Evolutionary conservation across 2,797 vertebrate genomes (phyloP).

Genomic region (Spatula clypeata): DNA sequence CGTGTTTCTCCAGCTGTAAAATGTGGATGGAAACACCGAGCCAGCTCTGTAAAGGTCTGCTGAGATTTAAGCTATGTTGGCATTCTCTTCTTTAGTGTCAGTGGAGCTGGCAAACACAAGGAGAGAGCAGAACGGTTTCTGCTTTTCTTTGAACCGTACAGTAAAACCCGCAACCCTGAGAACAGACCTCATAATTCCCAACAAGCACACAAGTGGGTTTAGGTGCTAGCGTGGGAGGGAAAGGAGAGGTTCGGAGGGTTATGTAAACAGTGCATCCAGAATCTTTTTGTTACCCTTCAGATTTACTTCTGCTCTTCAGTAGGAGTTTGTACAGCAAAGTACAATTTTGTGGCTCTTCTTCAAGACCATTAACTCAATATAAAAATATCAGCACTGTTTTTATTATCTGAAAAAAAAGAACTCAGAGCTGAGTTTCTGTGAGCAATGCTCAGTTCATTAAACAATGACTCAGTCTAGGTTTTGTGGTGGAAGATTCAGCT

Average conservation of each 20-base stretch:
- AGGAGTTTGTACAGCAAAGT: slow-evolving; percentile 46
- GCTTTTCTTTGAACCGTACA: slow-evolving; percentile 41
- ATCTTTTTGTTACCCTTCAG: slow-evolving; percentile 41
- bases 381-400: slow-evolving; percentile 79
- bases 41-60: slow-evolving; percentile 57
- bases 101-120: slow-evolving; percentile 33
- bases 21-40: slow-evolving; percentile 11
- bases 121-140: slow-evolving; percentile 30
- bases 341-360: slow-evolving; percentile 71
- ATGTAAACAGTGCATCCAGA: slow-evolving; percentile 55
- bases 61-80: slow-evolving; percentile 63
- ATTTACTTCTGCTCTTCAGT: slow-evolving; percentile 38
- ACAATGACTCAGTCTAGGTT: slow-evolving; percentile 75
- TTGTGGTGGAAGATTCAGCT: slow-evolving; percentile 68
- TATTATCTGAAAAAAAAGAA: slow-evolving; percentile 66
- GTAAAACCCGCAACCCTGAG: slow-evolving; percentile 41
- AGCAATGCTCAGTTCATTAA: slow-evolving; percentile 72
- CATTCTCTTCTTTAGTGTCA: slow-evolving; percentile 53
- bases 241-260: neutral
- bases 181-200: slow-evolving; percentile 33
- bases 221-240: slow-evolving; percentile 46
- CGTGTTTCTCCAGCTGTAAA: slow-evolving; percentile 58
- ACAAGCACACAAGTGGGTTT: slow-evolving; percentile 41
- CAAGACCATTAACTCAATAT: slow-evolving; percentile 71
- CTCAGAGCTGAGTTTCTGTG: slow-evolving; percentile 44